A percentile compares a stretch with the other conserved stretches of the same genome.
phyloP scores from a whole-genome alignment of 2,797 vertebrate species.

The Pristis pectinata region DNA sequence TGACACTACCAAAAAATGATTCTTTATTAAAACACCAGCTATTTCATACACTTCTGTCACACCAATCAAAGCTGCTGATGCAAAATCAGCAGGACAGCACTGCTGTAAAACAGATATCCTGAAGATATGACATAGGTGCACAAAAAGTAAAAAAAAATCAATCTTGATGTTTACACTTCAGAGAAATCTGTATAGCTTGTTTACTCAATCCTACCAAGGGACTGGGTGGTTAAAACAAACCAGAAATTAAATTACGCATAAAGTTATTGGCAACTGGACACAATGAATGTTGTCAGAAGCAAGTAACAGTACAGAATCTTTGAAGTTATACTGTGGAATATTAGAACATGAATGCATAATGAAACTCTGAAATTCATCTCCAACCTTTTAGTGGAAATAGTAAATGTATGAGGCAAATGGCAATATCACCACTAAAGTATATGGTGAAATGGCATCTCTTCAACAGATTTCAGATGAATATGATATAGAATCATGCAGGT shows the following conservation, averaged over 20 bases:
- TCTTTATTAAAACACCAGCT: not conserved
- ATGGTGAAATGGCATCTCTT: not conserved
- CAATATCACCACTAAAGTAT: not conserved
- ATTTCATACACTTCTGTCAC: not conserved
- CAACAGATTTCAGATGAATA: not conserved
- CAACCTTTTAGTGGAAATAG: not conserved
- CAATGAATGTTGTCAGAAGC: not conserved
- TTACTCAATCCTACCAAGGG: not conserved
- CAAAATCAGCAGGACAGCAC: not conserved
- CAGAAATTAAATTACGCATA: not conserved
- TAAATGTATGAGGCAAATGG: not conserved
- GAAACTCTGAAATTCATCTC: not conserved
- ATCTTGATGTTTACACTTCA: not conserved
- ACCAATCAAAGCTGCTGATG: not conserved
- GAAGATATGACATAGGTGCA: not conserved
- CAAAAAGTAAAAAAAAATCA: not conserved
- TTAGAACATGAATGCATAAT: not conserved
- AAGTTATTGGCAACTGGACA: not conserved
- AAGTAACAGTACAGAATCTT: not conserved
- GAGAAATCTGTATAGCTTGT: not conserved
- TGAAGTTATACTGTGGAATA: too few relatives aligned
- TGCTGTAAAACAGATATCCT: not conserved
- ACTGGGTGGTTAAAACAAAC: not conserved
- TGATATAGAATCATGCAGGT: not conserved
- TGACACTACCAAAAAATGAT: not conserved